Evolutionary conservation across 2,797 vertebrate genomes (phyloP).

Genomic region (Mastacembelus armatus): DNA sequence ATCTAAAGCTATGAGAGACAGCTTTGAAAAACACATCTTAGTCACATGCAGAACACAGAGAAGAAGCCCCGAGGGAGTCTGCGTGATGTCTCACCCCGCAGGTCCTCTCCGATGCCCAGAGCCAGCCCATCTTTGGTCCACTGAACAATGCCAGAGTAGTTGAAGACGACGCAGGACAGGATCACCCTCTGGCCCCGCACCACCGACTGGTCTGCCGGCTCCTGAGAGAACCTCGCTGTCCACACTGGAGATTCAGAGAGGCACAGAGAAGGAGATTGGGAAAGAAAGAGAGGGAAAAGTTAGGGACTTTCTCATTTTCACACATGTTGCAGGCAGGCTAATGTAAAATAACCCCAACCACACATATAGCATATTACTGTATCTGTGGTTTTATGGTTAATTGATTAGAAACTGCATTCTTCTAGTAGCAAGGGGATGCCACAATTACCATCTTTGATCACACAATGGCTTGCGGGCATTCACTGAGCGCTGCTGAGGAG

Average conservation of each 20-base stretch:
- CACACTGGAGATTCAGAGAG: conserved; percentile 70
- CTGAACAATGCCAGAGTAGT: conserved; percentile 97
- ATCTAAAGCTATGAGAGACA: conserved; percentile 54
- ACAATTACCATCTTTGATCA: conserved; percentile 58
- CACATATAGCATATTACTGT: conserved; percentile 5
- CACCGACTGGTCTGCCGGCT: conserved; percentile 95
- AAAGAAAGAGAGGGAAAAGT: conserved; percentile 23
- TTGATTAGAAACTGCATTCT: conserved; percentile 52
- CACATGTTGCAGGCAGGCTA: background rate
- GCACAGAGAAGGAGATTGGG: background rate
- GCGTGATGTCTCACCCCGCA: conserved; percentile 86
- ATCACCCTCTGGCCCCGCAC: conserved; percentile 91
- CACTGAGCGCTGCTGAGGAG: conserved; percentile 9
- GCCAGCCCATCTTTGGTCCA: conserved; percentile 98
- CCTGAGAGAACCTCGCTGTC: conserved; percentile 92
- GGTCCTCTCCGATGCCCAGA: conserved; percentile 93
- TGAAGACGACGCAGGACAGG: conserved; percentile 93
- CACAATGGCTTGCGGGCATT: conserved; percentile 43
- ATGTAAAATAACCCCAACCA: conserved; percentile 16
- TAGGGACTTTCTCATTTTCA: conserved; percentile 35
- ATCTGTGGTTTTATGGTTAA: conserved; percentile 50
- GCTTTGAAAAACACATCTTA: conserved; percentile 30
- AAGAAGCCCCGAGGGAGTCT: conserved; percentile 44
- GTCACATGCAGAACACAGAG: conserved; percentile 33
- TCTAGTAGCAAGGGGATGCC: conserved; percentile 30